Evolutionary conservation across 2,113 vertebrate genomes (phyloP), one percentile per base, ranked within the genome.

Genomic region (Columba livia): DNA sequence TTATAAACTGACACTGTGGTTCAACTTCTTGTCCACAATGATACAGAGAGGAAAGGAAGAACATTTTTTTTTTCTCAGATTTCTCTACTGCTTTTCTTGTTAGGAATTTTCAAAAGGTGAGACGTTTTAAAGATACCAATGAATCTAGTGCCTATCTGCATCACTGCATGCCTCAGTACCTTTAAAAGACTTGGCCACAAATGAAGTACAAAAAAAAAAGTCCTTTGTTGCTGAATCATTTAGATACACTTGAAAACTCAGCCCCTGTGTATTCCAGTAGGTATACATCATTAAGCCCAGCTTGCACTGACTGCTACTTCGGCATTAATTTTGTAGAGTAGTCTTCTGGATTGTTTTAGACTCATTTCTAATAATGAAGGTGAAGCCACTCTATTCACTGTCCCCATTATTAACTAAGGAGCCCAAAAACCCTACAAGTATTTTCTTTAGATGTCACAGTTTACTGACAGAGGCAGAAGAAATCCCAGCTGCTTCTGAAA

Each of bases 191-290:
- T 57, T 88, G 28, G 61, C 21, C 6, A 54, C 19, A 81, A 72
- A 4, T 48, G 2, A 75, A 79, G 44, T 38, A 34, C 6, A 60
- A 71, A 92, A 87, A 75, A 56, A 60, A 32, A 14, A 19, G 5
- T 31, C 44, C 13, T 83, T 88, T 91, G 36, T 53, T 91, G 91
- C 87, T 94, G 91, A 94, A 67, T 94, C 89, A 91, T 60, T 83
- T 58, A 66, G 85, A 54, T 58, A 26, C 38, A 82, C 69, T 83
- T 74, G 60, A 71, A 44, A 89, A 61, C 25, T 56, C 61, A 61
- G 38, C 47, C 26, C 21, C 40, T 62, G n/a, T 72, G 9, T 92
- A 62, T 85, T 88, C 42, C 57, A 69, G 7, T 1, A 57, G n/a
- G n/a, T 57, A 86, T 23, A 67, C 31, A 71, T 64, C 56, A 96